These are phyloP conservation scores for Tachysurus vachellii DNA, from an alignment of 2,113 vertebrate species.

Conservation along the genomic window DNA sequence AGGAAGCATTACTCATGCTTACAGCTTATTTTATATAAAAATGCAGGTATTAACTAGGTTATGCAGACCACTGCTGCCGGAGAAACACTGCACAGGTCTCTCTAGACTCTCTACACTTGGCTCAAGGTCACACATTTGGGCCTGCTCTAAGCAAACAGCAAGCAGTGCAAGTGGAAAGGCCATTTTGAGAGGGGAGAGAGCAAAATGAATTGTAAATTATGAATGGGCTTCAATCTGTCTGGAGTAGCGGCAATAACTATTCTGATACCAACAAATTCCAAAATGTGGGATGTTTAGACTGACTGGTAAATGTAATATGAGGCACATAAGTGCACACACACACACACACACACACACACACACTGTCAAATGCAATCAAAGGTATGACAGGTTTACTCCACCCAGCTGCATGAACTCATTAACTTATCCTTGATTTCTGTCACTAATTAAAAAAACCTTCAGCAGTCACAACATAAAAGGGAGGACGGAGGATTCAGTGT, in stretches of 20 bases:
- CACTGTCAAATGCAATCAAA: slow-evolving; percentile 53
- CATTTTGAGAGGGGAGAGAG: slow-evolving; percentile 48
- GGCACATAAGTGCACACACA: slow-evolving; percentile 15
- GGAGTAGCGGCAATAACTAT: slow-evolving; percentile 62
- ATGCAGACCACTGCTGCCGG: background rate
- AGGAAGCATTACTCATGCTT: background rate
- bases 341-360: slow-evolving; percentile 24
- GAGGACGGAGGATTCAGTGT: slow-evolving; percentile 42
- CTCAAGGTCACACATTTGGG: slow-evolving; percentile 69
- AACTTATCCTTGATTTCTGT: slow-evolving; percentile 67
- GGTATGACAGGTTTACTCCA: slow-evolving; percentile 46
- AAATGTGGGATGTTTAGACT: slow-evolving; percentile 8
- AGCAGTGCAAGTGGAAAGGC: slow-evolving; percentile 59
- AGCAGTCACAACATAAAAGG: slow-evolving; percentile 56
- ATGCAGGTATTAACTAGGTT: background rate
- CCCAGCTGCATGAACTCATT: slow-evolving; percentile 66
- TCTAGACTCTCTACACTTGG: slow-evolving; percentile 51
- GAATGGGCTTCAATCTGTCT: slow-evolving; percentile 68
- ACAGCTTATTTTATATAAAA: background rate
- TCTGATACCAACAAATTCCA: slow-evolving; percentile 24
- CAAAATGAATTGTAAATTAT: slow-evolving; percentile 70
- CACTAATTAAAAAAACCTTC: slow-evolving; percentile 66
- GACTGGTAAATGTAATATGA: slow-evolving; percentile 11
- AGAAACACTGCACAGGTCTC: background rate
- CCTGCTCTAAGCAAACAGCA: slow-evolving; percentile 51